Conservation (phyloP, 2,888 invertebrate genomes). For the Augochlorella aurata region DNA sequence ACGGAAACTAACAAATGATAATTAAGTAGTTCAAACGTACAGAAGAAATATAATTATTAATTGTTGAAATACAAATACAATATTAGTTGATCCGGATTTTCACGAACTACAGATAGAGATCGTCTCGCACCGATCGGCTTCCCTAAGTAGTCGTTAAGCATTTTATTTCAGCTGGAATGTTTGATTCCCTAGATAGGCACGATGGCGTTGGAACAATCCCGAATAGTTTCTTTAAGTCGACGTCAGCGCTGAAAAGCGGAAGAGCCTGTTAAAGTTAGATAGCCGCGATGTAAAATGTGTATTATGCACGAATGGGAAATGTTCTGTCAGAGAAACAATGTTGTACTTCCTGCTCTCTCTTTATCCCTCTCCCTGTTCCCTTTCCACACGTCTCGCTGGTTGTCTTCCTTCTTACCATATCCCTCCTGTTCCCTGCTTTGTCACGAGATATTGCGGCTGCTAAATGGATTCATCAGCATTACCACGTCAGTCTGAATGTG, state of each 20-base stretch:
- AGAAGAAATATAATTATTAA: too few species aligned
- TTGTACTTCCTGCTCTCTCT: conserved; percentile 26
- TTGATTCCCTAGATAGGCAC: neutral
- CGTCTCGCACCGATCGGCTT: too few species aligned
- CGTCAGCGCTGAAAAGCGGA: conserved; percentile 1
- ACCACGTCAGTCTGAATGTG: conserved; percentile 76
- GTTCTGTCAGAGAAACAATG: conserved; percentile 39
- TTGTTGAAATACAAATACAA: too few species aligned
- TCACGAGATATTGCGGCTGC: conserved; percentile 72
- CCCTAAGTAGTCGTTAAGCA: neutral
- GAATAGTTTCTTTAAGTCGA: conserved; percentile 8
- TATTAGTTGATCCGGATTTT: too few species aligned
- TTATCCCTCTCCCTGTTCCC: neutral
- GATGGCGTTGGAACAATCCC: neutral
- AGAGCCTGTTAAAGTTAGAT: conserved; percentile 28
- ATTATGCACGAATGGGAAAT: conserved; percentile 48
- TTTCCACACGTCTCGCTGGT: conserved; percentile 26
- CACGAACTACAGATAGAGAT: too few species aligned
- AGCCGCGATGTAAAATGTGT: conserved; percentile 49
- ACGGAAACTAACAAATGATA: too few species aligned
- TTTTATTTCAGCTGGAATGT: neutral
- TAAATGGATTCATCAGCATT: conserved; percentile 79
- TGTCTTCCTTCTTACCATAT: conserved; percentile 43
- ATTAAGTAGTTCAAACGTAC: too few species aligned
- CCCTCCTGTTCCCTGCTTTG: conserved; percentile 45